Evolutionary conservation across 2,797 vertebrate species (phyloP).

Genomic region (Sebastes itinus): DNA sequence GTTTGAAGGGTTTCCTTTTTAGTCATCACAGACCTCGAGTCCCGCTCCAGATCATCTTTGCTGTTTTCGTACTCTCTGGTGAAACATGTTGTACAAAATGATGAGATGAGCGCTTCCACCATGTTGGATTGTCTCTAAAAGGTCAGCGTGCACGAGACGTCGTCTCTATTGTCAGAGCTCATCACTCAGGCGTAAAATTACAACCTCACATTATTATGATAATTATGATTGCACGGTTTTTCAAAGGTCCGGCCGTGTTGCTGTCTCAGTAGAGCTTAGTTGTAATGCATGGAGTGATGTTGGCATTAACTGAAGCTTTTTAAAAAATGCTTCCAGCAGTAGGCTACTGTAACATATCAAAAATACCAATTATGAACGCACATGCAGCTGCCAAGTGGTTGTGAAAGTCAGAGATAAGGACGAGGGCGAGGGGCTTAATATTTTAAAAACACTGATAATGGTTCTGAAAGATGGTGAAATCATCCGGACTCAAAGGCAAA

Average conservation of each 20-base stretch:
- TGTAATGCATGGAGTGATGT: background rate
- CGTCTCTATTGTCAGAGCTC: background rate
- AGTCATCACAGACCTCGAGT: background rate
- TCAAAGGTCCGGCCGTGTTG: background rate
- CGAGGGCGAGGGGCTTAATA: background rate
- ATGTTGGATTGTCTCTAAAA: background rate
- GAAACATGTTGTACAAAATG: background rate
- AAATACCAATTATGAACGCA: background rate
- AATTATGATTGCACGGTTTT: background rate
- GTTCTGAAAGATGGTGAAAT: slow-evolving; percentile 1
- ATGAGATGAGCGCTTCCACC: background rate
- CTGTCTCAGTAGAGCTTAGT: background rate
- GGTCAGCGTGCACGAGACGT: background rate
- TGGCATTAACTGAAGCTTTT: background rate
- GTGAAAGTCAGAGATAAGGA: slow-evolving; percentile 30
- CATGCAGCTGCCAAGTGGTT: slow-evolving; percentile 10
- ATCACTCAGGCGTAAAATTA: background rate
- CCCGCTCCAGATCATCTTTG: background rate
- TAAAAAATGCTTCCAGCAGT: background rate
- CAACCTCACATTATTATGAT: slow-evolving; percentile 1
- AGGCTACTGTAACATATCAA: background rate
- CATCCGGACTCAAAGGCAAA: background rate
- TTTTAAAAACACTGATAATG: slow-evolving; percentile 10
- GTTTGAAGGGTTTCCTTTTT: too few relatives aligned
- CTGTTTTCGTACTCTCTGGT: background rate